These are phyloP conservation scores for Synaphobranchus kaupii DNA, from an alignment of 2,797 vertebrate species.

Conservation along the genomic window DNA sequence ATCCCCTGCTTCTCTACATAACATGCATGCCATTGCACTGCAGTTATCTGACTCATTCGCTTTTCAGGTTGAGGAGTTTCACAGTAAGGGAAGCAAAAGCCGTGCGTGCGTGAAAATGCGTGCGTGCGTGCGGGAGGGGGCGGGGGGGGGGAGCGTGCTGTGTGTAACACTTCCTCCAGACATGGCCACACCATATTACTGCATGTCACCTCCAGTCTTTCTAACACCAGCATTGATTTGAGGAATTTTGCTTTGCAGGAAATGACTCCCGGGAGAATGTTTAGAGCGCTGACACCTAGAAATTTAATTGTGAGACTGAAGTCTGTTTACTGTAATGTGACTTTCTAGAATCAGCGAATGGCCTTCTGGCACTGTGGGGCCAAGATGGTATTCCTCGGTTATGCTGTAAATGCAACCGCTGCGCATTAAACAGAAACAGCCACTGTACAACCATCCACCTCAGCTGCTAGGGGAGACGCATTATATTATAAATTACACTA, in stretches of 20 bases:
- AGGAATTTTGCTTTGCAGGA: conserved; percentile 43
- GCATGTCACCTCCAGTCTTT: conserved; percentile 33
- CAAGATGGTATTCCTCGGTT: conserved; percentile 7
- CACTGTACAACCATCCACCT: not conserved
- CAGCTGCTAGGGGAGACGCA: not conserved
- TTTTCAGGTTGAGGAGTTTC: not conserved
- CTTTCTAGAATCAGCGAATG: not conserved
- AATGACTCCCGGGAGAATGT: conserved; percentile 49
- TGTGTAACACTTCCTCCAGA: conserved; percentile 33
- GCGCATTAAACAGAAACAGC: not conserved
- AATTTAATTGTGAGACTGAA: conserved; percentile 50
- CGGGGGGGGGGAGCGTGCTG: not conserved
- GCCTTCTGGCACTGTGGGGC: conserved; percentile 16
- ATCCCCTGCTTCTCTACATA: not conserved
- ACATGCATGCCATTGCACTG: not conserved
- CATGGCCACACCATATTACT: conserved; percentile 38
- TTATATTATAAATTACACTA: not conserved
- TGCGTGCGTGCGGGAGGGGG: not conserved
- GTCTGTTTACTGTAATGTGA: conserved; percentile 46
- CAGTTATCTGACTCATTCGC: not conserved
- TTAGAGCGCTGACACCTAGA: conserved; percentile 34
- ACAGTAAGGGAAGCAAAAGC: not conserved
- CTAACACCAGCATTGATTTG: conserved; percentile 14
- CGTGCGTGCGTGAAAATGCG: not conserved
- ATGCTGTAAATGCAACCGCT: not conserved